Evolutionary conservation across 2,888 invertebrate species (phyloP), one percentile per base, ranked within the genome.

Genomic region (Heliothis peltigera): DNA sequence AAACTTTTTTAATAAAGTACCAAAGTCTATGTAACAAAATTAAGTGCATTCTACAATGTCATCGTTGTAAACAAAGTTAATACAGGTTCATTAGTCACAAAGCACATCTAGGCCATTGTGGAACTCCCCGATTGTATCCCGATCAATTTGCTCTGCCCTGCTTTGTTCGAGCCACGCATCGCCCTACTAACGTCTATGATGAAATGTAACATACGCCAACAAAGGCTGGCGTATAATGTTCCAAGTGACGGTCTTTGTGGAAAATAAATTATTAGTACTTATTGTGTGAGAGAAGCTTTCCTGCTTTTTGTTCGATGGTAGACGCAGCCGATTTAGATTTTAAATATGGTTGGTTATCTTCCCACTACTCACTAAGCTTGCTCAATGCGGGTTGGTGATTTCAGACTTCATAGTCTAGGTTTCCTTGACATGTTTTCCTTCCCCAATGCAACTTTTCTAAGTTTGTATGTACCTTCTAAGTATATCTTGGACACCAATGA

Each of bases 81-180:
- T 35, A 48, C 15, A 44, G 7, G 49, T 32, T 54, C 55, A 64
- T 56, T 56, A 74, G 63, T 60, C 49, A 66, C 67, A 48, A 73
- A 63, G 42, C 21, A 19, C 12, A 42, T 67, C 46, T 32, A 5
- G 18, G 18, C 43, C 54, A 67, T 28, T 64, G 44, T 55, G 25
- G 22, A 19, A 47, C 12, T n/a, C 12, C 49, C 32, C 48, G 58
- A 54, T 72, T 49, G 48, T 59, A 54, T 18, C 57, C 58, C 64
- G 67, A 75, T 77, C 77, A 67, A 61, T 75, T 76, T 48, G 52
- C 72, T 25, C 49, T 46, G 32, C 18, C 44, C 4, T 25, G 55
- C 63, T 44, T 75, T 75, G 74, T 77, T 54, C 43, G 35, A 44
- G 15, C 7, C 19, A 52, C 42, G 48, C 35, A 44, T 35, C 5